These are phyloP conservation scores for Thymelicus sylvestris DNA, from an alignment of 2,888 invertebrate species.

Conservation along the genomic window DNA sequence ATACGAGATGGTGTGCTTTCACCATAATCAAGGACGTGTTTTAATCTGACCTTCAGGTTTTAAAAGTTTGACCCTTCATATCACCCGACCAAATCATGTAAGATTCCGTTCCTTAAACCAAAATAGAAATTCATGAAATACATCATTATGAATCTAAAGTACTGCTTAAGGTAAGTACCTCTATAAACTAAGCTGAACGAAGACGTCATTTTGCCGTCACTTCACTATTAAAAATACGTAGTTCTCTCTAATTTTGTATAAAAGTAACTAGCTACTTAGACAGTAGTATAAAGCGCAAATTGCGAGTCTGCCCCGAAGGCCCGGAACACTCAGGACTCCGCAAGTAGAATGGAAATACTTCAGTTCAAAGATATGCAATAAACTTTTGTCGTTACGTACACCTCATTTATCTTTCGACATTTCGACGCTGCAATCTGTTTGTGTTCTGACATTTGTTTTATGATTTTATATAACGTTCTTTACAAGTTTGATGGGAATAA, in stretches of 20 bases:
- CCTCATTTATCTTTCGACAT: conserved; percentile 25
- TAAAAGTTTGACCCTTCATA: too few species aligned
- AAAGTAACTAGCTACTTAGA: conserved; percentile 16
- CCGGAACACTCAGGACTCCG: conserved; percentile 41
- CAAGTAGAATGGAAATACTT: conserved; percentile 39
- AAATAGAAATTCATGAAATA: too few species aligned
- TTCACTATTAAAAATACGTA: not conserved
- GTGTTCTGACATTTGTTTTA: not conserved
- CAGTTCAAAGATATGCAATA: conserved; percentile 41
- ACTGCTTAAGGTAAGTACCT: too few species aligned
- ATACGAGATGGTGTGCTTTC: too few species aligned
- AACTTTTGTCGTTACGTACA: conserved; percentile 40
- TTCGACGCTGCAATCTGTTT: conserved; percentile 8
- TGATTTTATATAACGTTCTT: not conserved
- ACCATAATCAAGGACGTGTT: too few species aligned
- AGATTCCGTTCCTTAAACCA: too few species aligned
- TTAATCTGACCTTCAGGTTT: too few species aligned
- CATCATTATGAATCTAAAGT: too few species aligned
- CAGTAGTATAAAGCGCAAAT: conserved; percentile 27
- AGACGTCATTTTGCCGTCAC: too few species aligned
- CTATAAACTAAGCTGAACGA: too few species aligned
- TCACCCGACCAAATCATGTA: too few species aligned
- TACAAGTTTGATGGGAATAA: not conserved
- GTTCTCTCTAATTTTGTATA: not conserved
- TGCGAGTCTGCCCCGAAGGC: conserved; percentile 33